Conservation (phyloP, 2,888 invertebrate species). For the Pseudanteris insignis region DNA sequence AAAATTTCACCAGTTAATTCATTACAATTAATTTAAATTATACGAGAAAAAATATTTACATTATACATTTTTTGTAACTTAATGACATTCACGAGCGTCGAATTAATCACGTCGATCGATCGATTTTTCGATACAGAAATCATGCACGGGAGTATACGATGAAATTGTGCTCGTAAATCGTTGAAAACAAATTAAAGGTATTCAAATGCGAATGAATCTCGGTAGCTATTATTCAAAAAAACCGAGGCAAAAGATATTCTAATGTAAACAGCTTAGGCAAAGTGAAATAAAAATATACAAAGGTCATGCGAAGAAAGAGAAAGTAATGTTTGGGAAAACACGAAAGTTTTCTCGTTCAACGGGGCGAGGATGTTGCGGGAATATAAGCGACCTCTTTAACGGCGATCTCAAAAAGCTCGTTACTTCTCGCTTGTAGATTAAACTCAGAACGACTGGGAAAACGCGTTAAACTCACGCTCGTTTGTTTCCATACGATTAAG, state of each 20-base stretch:
- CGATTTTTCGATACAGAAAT: no score
- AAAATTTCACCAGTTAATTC: no score
- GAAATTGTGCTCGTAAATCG: conserved; percentile 3
- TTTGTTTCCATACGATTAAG: no score
- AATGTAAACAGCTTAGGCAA: conserved; percentile 29
- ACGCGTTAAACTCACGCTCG: no score
- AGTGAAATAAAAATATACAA: conserved; percentile 37
- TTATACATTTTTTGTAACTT: no score
- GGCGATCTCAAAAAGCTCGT: conserved; percentile 33
- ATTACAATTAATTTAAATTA: no score
- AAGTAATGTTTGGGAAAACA: conserved; percentile 33
- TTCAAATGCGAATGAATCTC: conserved; percentile 17
- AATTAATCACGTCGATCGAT: no score
- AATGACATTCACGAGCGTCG: no score
- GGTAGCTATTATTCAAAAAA: conserved; percentile 10
- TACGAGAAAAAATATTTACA: no score
- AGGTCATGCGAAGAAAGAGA: conserved; percentile 26
- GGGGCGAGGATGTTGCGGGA: conserved; percentile 25
- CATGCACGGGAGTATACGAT: no score
- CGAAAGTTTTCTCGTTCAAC: conserved; percentile 33
- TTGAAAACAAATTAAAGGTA: conserved; percentile 16
- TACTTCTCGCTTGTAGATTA: conserved; percentile 22
- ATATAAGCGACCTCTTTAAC: conserved; percentile 24
- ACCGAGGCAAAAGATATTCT: conserved; percentile 18
- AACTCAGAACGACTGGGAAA: no score